These are phyloP conservation scores for Stichodactyla mertensii DNA, from an alignment of 64 coral and sea anemone species.

Conservation along the genomic window DNA sequence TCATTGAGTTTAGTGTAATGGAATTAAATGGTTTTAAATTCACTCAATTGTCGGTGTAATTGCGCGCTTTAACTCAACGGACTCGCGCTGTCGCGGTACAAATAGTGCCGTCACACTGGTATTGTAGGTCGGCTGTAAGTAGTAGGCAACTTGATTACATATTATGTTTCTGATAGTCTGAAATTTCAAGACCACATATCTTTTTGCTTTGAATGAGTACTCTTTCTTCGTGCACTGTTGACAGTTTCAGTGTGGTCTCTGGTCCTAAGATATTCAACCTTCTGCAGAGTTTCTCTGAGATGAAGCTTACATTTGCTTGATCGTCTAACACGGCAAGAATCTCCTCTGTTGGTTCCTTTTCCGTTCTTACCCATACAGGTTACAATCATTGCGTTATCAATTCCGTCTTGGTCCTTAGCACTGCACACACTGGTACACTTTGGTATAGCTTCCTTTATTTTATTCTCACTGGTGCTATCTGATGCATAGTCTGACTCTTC, in stretches of 20 bases:
- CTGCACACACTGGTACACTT: background rate
- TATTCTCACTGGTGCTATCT: background rate
- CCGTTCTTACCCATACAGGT: background rate
- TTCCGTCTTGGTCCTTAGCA: background rate
- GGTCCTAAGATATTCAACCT: constrained; percentile 19
- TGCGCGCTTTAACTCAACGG: too few species aligned
- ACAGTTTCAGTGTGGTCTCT: constrained; percentile 19
- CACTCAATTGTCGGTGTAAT: too few species aligned
- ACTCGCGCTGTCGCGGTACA: too few species aligned
- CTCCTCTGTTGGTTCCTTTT: background rate
- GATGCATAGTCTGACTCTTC: too few species aligned
- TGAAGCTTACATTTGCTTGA: constrained; percentile 8
- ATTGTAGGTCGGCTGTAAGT: too few species aligned
- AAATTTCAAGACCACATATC: background rate
- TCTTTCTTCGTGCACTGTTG: constrained; percentile 28
- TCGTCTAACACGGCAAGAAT: background rate
- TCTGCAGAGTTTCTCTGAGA: constrained; percentile 11
- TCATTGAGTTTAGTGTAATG: too few species aligned
- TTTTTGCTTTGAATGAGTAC: background rate
- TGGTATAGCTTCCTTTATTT: background rate
- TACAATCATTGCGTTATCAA: background rate
- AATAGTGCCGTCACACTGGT: too few species aligned
- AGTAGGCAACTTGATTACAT: background rate
- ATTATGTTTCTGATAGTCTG: constrained; percentile 30
- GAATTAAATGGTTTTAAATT: too few species aligned